Conservation (phyloP, 2,113 vertebrate genomes). For the Hepsetus odoe region DNA sequence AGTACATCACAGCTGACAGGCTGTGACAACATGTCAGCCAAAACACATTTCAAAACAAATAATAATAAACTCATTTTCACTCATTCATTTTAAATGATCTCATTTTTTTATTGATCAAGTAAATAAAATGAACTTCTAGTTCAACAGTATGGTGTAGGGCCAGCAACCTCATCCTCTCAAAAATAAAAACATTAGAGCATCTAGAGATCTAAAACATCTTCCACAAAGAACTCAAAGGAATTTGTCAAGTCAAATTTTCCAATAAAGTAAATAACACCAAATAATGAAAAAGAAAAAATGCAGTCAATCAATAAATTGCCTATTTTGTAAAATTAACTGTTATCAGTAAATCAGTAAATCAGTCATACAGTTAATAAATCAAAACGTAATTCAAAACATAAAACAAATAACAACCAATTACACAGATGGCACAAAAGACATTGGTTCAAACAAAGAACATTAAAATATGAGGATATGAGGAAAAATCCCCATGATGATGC, state of each 20-base stretch:
- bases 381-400: background rate
- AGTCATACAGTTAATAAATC: constrained; percentile 1
- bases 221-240: constrained; percentile 31
- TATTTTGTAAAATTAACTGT: background rate
- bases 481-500: background rate
- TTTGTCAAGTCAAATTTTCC: constrained; percentile 72
- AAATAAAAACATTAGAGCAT: too few species aligned
- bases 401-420: background rate
- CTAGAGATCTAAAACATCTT: too few species aligned
- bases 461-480: constrained; percentile 12
- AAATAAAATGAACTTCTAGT: too few species aligned
- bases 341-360: background rate
- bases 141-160: too few species aligned
- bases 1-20: background rate
- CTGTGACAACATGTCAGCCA: background rate
- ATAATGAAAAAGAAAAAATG: constrained; percentile 15
- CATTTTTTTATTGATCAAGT: too few species aligned
- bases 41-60: background rate
- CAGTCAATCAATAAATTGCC: constrained; percentile 52
- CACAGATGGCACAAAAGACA: background rate
- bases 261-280: background rate
- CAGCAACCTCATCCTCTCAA: too few species aligned
- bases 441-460: constrained; percentile 40
- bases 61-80: constrained; percentile 35
- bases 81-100: background rate